Base-by-base conservation (phyloP, 2,888 invertebrate genomes). In the Minunthozetes semirufus region DNA sequence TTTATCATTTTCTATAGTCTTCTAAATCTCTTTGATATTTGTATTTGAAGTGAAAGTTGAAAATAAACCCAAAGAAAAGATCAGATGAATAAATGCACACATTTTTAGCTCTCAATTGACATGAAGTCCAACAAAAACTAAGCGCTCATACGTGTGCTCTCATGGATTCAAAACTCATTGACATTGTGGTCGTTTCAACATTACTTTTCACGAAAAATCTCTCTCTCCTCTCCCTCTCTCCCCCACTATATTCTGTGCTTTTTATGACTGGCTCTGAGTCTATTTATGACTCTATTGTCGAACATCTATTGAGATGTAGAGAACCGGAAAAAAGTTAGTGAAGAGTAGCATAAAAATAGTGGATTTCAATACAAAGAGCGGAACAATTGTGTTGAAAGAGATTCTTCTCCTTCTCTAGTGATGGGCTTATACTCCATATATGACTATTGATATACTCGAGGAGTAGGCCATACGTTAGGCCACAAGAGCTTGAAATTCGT, bases 251-350 rank as follows among this genome's bases (percentile, higher is more conserved):
- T 46, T 46, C 9, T 8, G 15, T 46, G 9, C 15, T 46, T 46
- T 46, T 11, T 46, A 46, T 46, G 8, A 15, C n/a, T 6, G 9
- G 13, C 11, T 53, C 19, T 6, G 19, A 19, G 11, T 11, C 13
- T 53, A 53, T 53, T 53, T 8, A 8, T 25, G 9, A 61, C 25
- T 61, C 9, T 59, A 59, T 22, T 25, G 27, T 59, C 48, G 17
- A 48, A 11, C 17, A 17, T 63, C 25, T 61, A 63, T 63, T 63
- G 63, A 63, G 63, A 63, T 63, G 63, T 63, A 63, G 33, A 15
- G 8, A 33, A 63, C 63, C 63, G 63, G 63, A 63, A 63, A 63
- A 63, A 63, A 63, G 63, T 33, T 63, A 63, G 63, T 29, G 13
- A 63, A 63, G 56, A 56, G 63, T 63, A 29, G 63, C 33, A 63